Base-by-base conservation (phyloP, 2,888 invertebrate genomes). In the Mythimna impura region DNA sequence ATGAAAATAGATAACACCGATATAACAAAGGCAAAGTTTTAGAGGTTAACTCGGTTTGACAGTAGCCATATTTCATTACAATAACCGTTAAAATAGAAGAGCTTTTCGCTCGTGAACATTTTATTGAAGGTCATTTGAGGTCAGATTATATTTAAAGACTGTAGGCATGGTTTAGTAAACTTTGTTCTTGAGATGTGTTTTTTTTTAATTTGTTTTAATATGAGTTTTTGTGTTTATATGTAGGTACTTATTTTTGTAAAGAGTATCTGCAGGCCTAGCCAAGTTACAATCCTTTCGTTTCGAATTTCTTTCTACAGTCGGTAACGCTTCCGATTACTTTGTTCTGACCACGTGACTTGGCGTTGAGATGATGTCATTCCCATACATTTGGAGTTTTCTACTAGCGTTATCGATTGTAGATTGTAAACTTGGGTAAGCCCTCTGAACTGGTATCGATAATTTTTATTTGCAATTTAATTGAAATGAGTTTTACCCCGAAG, bases 21-120 rank as follows among this genome's bases (percentile, higher is more conserved):
- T 58, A 66, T 61, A 82, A 78, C 70, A 77, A 77, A 63, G 5
- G 54, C 43, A 3, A 64, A 78, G 52, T 65, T 80, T 73, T 68
- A 36, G 50, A 66, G 57, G 65, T 71, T 62, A 71, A 62, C 61
- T 60, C 54, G 5, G 54, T 47, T 57, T 66, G 68, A 55, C 58
- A 73, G 63, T 22, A 6, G 47, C 70, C 54, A 54, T 82, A 62
- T 63, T 75, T 72, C 22, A 71, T 54, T 60, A 66, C 50, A 73
- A 66, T 79, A 66, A 73, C 68, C 60, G 68, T 69, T 73, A 34
- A 66, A 66, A 64, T 78, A n/a, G 34, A 78, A 61, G 60, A 64
- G 47, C 47, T n/a, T 61, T 47, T 30, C 47, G 65, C 57, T 70
- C 58, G 66, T 66, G 81, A 65, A 81, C 65, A 58, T 68, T 76